Conservation (phyloP, 1,140 invertebrate genomes). For the Leptinotarsa texana region DNA sequence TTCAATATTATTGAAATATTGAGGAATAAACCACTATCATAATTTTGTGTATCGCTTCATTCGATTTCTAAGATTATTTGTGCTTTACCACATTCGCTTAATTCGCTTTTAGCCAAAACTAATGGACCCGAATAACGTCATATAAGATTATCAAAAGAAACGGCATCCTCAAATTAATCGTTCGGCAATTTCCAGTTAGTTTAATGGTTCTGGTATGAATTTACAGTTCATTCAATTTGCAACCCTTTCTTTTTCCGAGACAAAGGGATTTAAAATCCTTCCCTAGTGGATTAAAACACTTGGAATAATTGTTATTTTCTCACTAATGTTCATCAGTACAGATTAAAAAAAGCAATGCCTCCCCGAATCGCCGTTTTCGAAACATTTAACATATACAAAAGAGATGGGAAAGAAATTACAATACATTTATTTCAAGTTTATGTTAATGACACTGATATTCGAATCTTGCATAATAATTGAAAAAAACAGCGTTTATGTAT, state of each 20-base stretch:
- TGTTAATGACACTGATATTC: background rate
- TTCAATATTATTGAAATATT: too few relatives aligned
- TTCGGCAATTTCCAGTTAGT: background rate
- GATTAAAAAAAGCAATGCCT: slow-evolving; percentile 34
- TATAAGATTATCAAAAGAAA: too few relatives aligned
- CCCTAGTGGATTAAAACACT: slow-evolving; percentile 42
- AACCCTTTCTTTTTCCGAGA: slow-evolving; percentile 42
- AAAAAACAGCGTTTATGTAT: too few relatives aligned
- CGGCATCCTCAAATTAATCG: too few relatives aligned
- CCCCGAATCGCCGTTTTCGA: background rate
- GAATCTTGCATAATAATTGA: too few relatives aligned
- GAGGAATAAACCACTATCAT: too few relatives aligned
- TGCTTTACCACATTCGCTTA: too few relatives aligned
- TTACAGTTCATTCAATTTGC: slow-evolving; percentile 39
- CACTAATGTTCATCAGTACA: slow-evolving; percentile 37
- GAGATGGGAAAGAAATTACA: background rate
- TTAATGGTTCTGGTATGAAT: slow-evolving; percentile 24
- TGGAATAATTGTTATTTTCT: slow-evolving; percentile 45
- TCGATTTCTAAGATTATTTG: too few relatives aligned
- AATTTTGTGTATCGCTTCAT: too few relatives aligned
- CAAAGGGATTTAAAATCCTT: slow-evolving; percentile 40
- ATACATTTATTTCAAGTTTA: background rate
- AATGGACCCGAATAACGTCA: too few relatives aligned
- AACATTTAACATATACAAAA: slow-evolving; percentile 12
- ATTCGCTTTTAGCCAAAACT: too few relatives aligned